Conservation (phyloP, 2,888 invertebrate genomes). For the Pilophorus perplexus region DNA sequence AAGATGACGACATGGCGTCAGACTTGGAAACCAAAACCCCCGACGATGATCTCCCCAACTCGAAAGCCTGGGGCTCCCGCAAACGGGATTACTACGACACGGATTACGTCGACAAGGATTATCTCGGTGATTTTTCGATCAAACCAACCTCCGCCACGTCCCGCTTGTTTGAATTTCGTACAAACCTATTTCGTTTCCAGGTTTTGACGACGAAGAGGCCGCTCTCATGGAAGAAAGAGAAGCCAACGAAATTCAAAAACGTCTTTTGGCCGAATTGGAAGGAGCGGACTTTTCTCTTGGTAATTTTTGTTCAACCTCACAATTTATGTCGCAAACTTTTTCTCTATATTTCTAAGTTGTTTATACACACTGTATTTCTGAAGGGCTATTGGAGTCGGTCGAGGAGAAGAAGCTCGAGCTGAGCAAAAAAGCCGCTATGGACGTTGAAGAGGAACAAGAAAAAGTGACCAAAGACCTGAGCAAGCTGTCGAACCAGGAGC, state of each 20-base stretch:
- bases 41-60: slow-evolving; percentile 70
- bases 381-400: slow-evolving; percentile 42
- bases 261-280: slow-evolving; percentile 71
- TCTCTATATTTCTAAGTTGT: too few relatives aligned
- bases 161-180: neutral
- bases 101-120: slow-evolving; percentile 86
- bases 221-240: slow-evolving; percentile 81
- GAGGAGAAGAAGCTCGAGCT: slow-evolving; percentile 49
- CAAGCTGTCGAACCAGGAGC: slow-evolving; percentile 71
- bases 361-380: too few relatives aligned
- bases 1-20: slow-evolving; percentile 57
- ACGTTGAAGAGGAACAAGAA: slow-evolving; percentile 56
- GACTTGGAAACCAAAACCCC: slow-evolving; percentile 75
- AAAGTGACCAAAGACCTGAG: slow-evolving; percentile 73
- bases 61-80: slow-evolving; percentile 85
- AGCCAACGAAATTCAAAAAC: slow-evolving; percentile 74
- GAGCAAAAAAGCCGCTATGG: slow-evolving; percentile 49
- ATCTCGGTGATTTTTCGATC: slow-evolving; percentile 57
- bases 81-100: slow-evolving; percentile 77
- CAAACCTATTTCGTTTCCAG: slow-evolving; percentile 34
- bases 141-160: slow-evolving; percentile 48
- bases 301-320: too few relatives aligned
- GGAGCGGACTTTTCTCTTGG: slow-evolving; percentile 65
- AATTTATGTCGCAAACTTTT: too few relatives aligned
- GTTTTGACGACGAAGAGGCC: slow-evolving; percentile 64